A percentile compares a stretch with the other conserved stretches of the same genome.
Evolutionary conservation across 1,140 invertebrate species (phyloP).

Genomic region (Monochamus saltuarius): DNA sequence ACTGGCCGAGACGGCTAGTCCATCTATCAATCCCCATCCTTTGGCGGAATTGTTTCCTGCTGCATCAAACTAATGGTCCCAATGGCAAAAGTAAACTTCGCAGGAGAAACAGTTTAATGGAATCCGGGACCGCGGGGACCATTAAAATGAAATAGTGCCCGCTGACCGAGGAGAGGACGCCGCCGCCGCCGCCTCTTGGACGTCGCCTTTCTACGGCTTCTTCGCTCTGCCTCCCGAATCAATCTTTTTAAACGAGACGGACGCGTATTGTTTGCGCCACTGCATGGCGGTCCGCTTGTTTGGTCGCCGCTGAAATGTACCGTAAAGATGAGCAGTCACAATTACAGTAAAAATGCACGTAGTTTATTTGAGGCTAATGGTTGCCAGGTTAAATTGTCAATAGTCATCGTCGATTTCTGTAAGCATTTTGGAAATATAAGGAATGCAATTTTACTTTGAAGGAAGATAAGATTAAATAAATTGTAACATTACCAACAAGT

Average conservation of each 20-base stretch:
- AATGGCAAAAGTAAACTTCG: constrained; percentile 51
- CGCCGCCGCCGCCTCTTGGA: constrained; percentile 14
- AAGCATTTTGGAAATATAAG: too few relatives aligned
- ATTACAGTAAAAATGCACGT: too few relatives aligned
- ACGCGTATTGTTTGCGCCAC: constrained; percentile 18
- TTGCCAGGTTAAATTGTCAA: too few relatives aligned
- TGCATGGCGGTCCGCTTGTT: constrained; percentile 10
- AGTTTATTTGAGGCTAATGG: too few relatives aligned
- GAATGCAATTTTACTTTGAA: too few relatives aligned
- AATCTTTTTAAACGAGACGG: constrained; percentile 24
- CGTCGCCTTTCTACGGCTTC: constrained; percentile 12
- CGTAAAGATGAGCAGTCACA: constrained; percentile 2
- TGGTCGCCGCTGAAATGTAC: constrained; percentile 12
- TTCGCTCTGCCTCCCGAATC: constrained; percentile 9
- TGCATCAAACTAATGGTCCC: constrained; percentile 53
- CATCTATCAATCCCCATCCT: constrained; percentile 49
- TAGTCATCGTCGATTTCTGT: too few relatives aligned
- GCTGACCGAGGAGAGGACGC: constrained; percentile 39
- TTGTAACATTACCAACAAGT: too few relatives aligned
- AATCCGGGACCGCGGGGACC: constrained; percentile 53
- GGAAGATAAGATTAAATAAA: too few relatives aligned
- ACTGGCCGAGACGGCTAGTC: constrained; percentile 32
- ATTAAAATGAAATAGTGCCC: constrained; percentile 55
- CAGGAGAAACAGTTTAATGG: constrained; percentile 54
- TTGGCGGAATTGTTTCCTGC: constrained; percentile 50